Base-by-base conservation (phyloP, 1,140 invertebrate species). In the Diploscapter pachys region DNA sequence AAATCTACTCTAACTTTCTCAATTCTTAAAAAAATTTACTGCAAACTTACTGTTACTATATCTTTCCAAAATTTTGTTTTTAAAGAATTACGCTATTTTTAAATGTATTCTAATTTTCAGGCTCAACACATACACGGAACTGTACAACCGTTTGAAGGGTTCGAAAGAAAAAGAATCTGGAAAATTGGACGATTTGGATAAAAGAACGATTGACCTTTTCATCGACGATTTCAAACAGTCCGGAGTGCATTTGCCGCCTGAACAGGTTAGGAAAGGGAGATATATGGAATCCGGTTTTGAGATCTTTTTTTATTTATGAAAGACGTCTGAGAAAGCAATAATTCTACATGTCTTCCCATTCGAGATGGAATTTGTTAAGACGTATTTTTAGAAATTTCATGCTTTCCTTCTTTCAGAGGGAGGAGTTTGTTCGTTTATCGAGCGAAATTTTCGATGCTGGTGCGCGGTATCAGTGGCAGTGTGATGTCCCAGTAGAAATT, bases 161-260 rank as follows among this genome's bases (percentile, higher is more conserved):
- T 80, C 77, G 48, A 57, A 71, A 66, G 48, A 66, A 4, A 77
- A 63, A 4, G 79, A 80, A 76, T 9, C 56, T 0, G 50, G 61
- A 8, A 55, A 72, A 9, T 56, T 79, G 9, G 71, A 80, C 61
- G 70, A 80, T 9, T 71, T 79, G 4, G 79, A 80, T 63, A 5
- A 52, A 52, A 13, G 79, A 55, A 72, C 76, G 4, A 48, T 79
- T 9, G 59, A 78, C 13, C 52, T 80, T 5, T 80, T 80, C 31
- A 55, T 79, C 0, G 73, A 77, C 49, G 79, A 80, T 62, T 80
- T 80, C 53, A 74, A 79, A 53, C 72, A 76, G 55, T 70, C 63
- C 54, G 79, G 79, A 57, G 74, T 80, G 4, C 78, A 80, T 67
- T 66, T 80, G 53, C 50, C 75, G 53, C 70, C 71, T 13, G 13